phyloP scores from a whole-genome alignment of 1,140 invertebrate genomes.

The Maconellicoccus hirsutus region DNA sequence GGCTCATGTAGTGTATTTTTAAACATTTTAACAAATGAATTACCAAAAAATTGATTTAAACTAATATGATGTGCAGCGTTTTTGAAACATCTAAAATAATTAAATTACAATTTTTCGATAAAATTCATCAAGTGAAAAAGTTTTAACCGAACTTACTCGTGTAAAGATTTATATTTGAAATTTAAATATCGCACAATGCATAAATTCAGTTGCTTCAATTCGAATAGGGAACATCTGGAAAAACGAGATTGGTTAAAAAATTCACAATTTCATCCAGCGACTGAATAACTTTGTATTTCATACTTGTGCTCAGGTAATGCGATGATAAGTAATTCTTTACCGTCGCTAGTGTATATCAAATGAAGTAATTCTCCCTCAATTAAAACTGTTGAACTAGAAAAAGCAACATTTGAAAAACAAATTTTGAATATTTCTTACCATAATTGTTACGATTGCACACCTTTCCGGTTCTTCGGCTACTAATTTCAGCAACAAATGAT shows the following conservation, averaged over 20 bases:
- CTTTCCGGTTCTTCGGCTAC: background rate
- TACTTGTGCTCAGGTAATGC: slow-evolving; percentile 27
- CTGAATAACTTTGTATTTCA: slow-evolving; percentile 8
- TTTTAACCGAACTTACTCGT: slow-evolving; percentile 28
- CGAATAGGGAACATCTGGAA: slow-evolving; percentile 33
- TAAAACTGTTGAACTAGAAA: slow-evolving; percentile 26
- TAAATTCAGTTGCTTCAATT: slow-evolving; percentile 37
- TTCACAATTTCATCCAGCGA: too few relatives aligned
- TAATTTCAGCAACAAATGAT: slow-evolving; percentile 25
- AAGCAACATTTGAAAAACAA: background rate
- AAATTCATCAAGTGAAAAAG: slow-evolving; percentile 11
- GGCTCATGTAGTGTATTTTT: slow-evolving; percentile 31
- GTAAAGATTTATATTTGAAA: slow-evolving; percentile 41
- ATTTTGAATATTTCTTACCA: slow-evolving; percentile 21
- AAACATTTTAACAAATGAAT: slow-evolving; percentile 36
- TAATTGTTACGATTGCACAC: background rate
- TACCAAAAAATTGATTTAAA: slow-evolving; percentile 44
- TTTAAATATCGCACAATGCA: slow-evolving; percentile 40
- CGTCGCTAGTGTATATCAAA: slow-evolving; percentile 27
- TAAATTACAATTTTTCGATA: slow-evolving; percentile 11
- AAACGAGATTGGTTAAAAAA: too few relatives aligned
- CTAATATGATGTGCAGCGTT: slow-evolving; percentile 34
- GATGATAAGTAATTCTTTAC: slow-evolving; percentile 26
- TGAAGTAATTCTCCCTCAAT: slow-evolving; percentile 25
- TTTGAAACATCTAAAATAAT: slow-evolving; percentile 38